A percentile compares a stretch with the other conserved stretches of the same genome.
These are phyloP conservation scores for Hermetia illucens DNA, from an alignment of 1,140 invertebrate genomes.

Conservation along the genomic window DNA sequence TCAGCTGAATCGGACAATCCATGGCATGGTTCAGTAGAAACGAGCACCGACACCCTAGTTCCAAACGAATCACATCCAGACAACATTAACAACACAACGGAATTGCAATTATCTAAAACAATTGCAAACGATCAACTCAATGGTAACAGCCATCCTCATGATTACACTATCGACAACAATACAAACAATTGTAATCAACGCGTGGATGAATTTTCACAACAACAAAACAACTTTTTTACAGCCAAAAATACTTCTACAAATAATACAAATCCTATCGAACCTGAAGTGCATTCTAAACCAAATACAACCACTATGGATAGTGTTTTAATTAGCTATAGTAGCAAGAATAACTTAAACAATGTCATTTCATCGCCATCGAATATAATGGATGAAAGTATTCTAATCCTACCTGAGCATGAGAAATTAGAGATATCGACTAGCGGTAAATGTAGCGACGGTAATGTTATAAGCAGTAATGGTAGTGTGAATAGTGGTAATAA, in stretches of 20 bases:
- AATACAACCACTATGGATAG: no score
- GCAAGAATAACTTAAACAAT: no score
- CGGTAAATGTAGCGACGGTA: slow-evolving; percentile 9
- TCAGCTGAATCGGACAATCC: slow-evolving; percentile 10
- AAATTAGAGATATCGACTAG: slow-evolving; percentile 12
- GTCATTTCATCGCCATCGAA: no score
- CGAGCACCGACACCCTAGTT: slow-evolving; percentile 34
- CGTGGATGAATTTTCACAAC: no score
- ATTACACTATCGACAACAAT: background rate
- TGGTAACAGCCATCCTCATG: background rate
- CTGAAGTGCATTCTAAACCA: no score
- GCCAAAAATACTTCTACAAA: no score
- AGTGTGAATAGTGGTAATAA: no score
- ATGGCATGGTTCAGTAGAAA: slow-evolving; percentile 26
- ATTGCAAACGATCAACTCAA: background rate
- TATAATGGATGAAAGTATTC: slow-evolving; percentile 12
- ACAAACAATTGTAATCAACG: no score
- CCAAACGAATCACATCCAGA: slow-evolving; percentile 8
- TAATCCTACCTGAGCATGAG: slow-evolving; percentile 13
- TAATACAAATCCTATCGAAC: no score
- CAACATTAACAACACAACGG: background rate
- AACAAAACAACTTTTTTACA: no score
- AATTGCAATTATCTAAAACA: background rate
- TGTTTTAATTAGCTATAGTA: no score
- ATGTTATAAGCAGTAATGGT: slow-evolving; percentile 5